Conservation (phyloP, 2,113 vertebrate genomes). For the Podiceps cristatus region DNA sequence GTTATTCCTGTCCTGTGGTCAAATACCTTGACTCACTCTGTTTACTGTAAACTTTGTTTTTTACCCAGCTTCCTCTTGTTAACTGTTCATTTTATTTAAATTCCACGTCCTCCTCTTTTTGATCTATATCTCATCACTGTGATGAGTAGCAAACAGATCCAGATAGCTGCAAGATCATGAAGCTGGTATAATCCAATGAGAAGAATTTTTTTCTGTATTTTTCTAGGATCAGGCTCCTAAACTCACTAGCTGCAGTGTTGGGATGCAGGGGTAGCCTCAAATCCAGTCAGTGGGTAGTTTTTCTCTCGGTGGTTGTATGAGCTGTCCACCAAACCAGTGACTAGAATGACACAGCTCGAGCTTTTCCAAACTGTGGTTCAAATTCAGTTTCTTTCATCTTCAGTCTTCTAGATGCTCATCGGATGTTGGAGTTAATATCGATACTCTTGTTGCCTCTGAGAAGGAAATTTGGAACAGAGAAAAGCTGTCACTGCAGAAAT, state of each 20-base stretch:
- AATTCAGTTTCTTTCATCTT: background rate
- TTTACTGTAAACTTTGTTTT: background rate
- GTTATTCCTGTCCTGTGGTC: background rate
- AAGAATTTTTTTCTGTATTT: background rate
- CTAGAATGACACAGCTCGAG: background rate
- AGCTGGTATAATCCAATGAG: background rate
- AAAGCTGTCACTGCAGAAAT: constrained; percentile 83
- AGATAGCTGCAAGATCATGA: background rate
- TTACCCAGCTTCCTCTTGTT: background rate
- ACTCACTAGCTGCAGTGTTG: background rate
- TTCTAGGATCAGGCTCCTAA: background rate
- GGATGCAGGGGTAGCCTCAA: background rate
- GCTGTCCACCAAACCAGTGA: background rate
- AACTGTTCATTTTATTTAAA: background rate
- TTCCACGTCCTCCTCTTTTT: background rate
- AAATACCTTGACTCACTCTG: background rate
- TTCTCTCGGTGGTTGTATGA: background rate
- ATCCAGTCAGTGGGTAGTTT: background rate
- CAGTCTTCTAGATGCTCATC: constrained; percentile 76
- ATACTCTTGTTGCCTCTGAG: constrained; percentile 82
- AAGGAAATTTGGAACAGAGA: constrained; percentile 88
- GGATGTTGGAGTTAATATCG: constrained; percentile 63
- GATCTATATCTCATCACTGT: background rate
- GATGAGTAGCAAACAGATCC: background rate
- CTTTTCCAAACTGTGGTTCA: background rate